Base-by-base conservation (phyloP, 1,140 invertebrate species). In the Eciton burchellii region DNA sequence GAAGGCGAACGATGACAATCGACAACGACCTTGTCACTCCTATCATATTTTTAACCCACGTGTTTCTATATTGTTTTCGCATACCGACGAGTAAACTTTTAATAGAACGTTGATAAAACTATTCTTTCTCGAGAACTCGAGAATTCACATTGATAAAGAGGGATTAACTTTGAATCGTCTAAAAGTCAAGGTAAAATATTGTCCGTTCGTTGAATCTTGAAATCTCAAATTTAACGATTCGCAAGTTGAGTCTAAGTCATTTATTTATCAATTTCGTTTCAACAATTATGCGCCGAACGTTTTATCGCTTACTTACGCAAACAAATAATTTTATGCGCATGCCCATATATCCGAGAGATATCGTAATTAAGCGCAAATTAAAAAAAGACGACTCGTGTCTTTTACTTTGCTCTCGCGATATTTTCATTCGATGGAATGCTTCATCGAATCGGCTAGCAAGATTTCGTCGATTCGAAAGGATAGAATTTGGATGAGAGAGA, bases 1-100 rank as follows among this genome's bases (percentile, higher is more conserved):
- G 57, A 14, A 12, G 8, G 35, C 57, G 9, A 66, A 43, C n/a
- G n/a, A 26, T 66, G 43, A 65, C 41, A 76, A 76, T 52, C 6
- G 11, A 16, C 12, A n/a, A 41, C 29, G 43, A 5, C 43, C 24
- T 74, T 74, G 35, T 57, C 3, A 26, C 14, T 49, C 35, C 14
- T 65, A 63, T 12, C 35, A 54, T 19, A 21, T 9, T 54, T n/a
- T 5, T 21, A 12, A 0, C 16, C 14, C 29, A 3, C 12, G 12
- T 41, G 49, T 74, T 41, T 63, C 14, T 49, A 29, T 47, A 14
- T 29, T 74, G 11, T 19, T 74, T 49, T 16, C 3, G 35, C 41
- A 8, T 74, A 29, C 26, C 16, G 11, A 41, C 3, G 56, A 2
- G 35, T n/a, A 0, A 3, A 11, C 4, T 76, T 52, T 54, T 54